Base-by-base conservation (phyloP, 2,888 invertebrate genomes). In the Pollenia griseotomentosa region DNA sequence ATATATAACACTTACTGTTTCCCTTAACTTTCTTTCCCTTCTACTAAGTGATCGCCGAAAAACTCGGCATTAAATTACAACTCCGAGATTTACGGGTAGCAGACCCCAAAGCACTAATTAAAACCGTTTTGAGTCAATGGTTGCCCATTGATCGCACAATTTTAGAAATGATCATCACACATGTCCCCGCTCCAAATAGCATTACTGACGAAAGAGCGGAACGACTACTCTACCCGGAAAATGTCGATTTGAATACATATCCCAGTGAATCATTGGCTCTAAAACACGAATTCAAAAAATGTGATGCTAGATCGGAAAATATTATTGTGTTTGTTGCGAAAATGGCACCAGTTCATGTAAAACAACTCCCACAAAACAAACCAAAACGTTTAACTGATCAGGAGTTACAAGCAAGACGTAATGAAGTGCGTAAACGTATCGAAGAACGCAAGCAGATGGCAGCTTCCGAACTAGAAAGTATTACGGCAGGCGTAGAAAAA, bases 121-220 rank as follows among this genome's bases (percentile, higher is more conserved):
- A 97, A 92, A 96, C 97, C 0, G 95, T 99, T 14, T 96, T 97
- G 92, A 96, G 96, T 55, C 97, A 97, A 90, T 99, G 99, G 99
- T 94, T 98, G 68, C 98, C 99, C 7, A 93, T 99, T 70, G 96
- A 98, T 8, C 94, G 94, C 55, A 96, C 96, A 33, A 96, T 98
- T n/a, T 94, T 99, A 14, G 95, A 96, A 88, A 97, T 97, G 95
- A 96, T 98, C 1, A 96, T 96, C 89, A 94, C 94, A 66, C 95
- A 96, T 91, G 94, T 99, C n/a, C 98, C 98, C 0, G 95, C 97
- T 1, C 98, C 99, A 0, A 94, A 95, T 89, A 94, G 96, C 86
- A 95, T 99, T 46, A 94, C 95, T 8, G 95, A 95, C 70, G 96
- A 97, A 88, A 96, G 97, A 91, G 96, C 97, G 0, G 96, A 98